These are phyloP conservation scores for Picus viridis DNA, from an alignment of 2,797 vertebrate species.

Conservation along the genomic window DNA sequence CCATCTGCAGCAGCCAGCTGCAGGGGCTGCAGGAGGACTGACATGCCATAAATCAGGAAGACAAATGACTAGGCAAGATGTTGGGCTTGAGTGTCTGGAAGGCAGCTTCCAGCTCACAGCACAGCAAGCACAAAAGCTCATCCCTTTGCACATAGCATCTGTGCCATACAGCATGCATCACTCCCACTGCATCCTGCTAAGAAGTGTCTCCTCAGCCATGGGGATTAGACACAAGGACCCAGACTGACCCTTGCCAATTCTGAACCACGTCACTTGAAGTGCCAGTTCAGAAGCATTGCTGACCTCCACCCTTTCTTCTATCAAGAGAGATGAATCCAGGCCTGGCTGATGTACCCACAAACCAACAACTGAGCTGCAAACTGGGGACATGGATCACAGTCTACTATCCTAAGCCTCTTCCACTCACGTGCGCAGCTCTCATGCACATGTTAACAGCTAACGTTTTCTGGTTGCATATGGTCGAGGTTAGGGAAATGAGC, in stretches of 20 bases:
- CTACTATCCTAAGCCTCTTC: not conserved
- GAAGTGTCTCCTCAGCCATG: not conserved
- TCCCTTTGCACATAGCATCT: not conserved
- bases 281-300: not conserved
- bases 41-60: conserved; percentile 40
- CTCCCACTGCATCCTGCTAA: not conserved
- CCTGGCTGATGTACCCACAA: not conserved
- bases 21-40: not conserved
- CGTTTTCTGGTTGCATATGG: not conserved
- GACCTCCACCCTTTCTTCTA: not conserved
- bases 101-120: conserved; percentile 28
- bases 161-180: conserved; percentile 12
- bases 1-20: conserved; percentile 48
- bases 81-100: not conserved
- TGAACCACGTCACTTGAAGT: not conserved
- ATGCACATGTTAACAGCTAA: conserved; percentile 47
- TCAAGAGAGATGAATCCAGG: not conserved
- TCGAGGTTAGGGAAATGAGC: conserved; percentile 31
- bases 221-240: not conserved
- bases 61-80: not conserved
- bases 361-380: not conserved
- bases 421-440: conserved; percentile 9
- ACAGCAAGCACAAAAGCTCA: not conserved
- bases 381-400: not conserved
- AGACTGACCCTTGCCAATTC: not conserved